phyloP scores from a whole-genome alignment of 1,140 invertebrate species.

The Drosophila chauvacae region DNA sequence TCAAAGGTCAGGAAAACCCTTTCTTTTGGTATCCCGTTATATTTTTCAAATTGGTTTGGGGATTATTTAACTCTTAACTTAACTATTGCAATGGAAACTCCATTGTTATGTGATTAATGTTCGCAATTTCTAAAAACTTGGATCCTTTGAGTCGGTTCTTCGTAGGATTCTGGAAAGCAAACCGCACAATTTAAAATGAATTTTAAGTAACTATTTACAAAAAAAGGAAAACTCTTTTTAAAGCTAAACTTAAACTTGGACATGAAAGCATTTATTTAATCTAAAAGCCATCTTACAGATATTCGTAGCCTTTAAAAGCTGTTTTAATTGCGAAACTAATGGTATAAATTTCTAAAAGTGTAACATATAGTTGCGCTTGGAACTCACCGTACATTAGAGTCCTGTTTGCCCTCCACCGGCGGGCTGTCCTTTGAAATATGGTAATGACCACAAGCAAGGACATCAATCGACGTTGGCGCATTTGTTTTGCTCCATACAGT shows the following conservation, averaged over 20 bases:
- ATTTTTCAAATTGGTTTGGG: not conserved
- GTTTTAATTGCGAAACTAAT: not conserved
- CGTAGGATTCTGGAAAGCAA: too few relatives aligned
- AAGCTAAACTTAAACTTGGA: not conserved
- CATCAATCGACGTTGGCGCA: slow-evolving; percentile 55
- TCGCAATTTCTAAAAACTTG: not conserved
- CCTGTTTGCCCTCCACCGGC: not conserved
- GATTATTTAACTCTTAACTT: not conserved
- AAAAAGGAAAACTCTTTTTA: not conserved
- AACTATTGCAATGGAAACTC: not conserved
- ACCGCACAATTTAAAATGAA: not conserved
- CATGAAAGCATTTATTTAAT: not conserved
- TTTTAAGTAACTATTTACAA: not conserved
- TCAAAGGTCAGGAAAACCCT: not conserved
- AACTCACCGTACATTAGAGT: slow-evolving; percentile 14
- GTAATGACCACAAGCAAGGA: slow-evolving; percentile 54
- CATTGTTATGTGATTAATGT: not conserved
- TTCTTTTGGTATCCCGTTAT: not conserved
- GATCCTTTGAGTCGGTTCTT: too few relatives aligned
- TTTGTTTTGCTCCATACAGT: slow-evolving; percentile 34
- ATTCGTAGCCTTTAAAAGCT: not conserved
- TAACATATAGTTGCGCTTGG: not conserved
- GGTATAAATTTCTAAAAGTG: too few relatives aligned
- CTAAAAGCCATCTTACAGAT: not conserved
- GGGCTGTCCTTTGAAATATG: slow-evolving; percentile 35